A percentile compares a stretch with the other conserved stretches of the same genome.
phyloP scores from a whole-genome alignment of 2,888 invertebrate species.

The Acleris laterana region DNA sequence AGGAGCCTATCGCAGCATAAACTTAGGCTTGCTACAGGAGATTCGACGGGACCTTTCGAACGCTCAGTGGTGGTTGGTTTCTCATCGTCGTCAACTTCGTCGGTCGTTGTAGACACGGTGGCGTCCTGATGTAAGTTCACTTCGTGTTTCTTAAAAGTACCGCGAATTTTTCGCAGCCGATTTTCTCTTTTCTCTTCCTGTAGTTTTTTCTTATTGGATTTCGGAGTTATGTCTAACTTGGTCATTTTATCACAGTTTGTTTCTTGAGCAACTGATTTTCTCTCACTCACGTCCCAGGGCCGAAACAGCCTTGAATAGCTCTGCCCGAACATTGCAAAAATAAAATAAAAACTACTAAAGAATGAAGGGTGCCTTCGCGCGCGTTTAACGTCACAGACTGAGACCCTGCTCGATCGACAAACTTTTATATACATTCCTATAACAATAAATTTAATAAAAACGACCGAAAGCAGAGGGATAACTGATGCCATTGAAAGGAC shows the following conservation, averaged over 20 bases:
- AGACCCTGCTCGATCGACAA: slow-evolving; percentile 75
- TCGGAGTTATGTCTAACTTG: slow-evolving; percentile 47
- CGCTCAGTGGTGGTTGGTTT: slow-evolving; percentile 39
- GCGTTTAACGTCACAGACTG: slow-evolving; percentile 69
- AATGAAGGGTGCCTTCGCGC: slow-evolving; percentile 57
- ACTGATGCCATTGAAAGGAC: slow-evolving; percentile 69
- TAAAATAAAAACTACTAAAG: slow-evolving; percentile 32
- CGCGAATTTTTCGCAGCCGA: slow-evolving; percentile 76
- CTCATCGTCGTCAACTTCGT: slow-evolving; percentile 55
- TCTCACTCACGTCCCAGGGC: slow-evolving; percentile 85
- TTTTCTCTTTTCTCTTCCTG: slow-evolving; percentile 68
- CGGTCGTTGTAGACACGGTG: slow-evolving; percentile 84
- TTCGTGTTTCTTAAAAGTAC: slow-evolving; percentile 67
- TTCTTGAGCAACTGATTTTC: slow-evolving; percentile 43
- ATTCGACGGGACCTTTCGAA: slow-evolving; percentile 46
- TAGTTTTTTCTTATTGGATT: slow-evolving; percentile 55
- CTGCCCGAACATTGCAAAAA: slow-evolving; percentile 60
- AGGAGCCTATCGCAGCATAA: slow-evolving; percentile 72
- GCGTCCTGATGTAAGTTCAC: slow-evolving; percentile 77
- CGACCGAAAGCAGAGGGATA: slow-evolving; percentile 75
- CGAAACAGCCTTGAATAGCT: slow-evolving; percentile 84
- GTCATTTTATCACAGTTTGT: slow-evolving; percentile 46
- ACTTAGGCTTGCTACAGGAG: slow-evolving; percentile 70
- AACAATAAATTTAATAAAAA: slow-evolving; percentile 84
- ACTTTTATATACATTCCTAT: slow-evolving; percentile 83